Conservation (phyloP, 2,888 invertebrate genomes). For the Drosophila testacea region DNA sequence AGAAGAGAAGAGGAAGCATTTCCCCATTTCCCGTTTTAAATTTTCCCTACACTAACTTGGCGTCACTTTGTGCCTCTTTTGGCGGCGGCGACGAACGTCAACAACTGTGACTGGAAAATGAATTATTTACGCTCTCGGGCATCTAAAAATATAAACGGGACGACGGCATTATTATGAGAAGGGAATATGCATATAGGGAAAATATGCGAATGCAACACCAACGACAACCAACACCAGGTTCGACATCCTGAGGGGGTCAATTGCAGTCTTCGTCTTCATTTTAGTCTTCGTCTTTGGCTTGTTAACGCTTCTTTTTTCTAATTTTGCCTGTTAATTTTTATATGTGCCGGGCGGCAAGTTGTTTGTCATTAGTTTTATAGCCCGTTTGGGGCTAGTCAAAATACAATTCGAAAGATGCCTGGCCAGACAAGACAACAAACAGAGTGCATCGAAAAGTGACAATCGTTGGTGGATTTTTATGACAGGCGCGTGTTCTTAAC, state of each 20-base stretch:
- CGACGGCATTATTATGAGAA: constrained; percentile 32
- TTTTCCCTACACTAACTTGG: constrained; percentile 24
- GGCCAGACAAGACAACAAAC: constrained; percentile 23
- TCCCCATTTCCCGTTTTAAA: constrained; percentile 39
- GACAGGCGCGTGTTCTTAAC: constrained; percentile 63
- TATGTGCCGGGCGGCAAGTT: constrained; percentile 31
- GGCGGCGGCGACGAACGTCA: constrained; percentile 69
- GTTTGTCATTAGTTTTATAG: constrained; percentile 74
- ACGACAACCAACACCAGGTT: constrained; percentile 31
- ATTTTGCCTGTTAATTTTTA: constrained; percentile 67
- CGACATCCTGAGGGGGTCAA: constrained; percentile 72
- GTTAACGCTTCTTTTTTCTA: constrained; percentile 52
- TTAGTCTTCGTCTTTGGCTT: constrained; percentile 31
- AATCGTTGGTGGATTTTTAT: constrained; percentile 65
- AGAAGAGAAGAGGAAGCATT: constrained; percentile 31
- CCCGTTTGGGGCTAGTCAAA: constrained; percentile 53
- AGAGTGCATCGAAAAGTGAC: constrained; percentile 49
- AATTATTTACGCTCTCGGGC: constrained; percentile 77
- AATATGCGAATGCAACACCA: constrained; percentile 39
- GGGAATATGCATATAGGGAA: constrained; percentile 15
- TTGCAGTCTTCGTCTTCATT: constrained; percentile 38
- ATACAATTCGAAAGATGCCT: constrained; percentile 56
- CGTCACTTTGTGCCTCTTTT: constrained; percentile 48
- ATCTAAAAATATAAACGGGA: constrained; percentile 69
- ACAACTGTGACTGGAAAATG: constrained; percentile 81